These are phyloP conservation scores for Heliconius hermathena DNA, from an alignment of 1,140 invertebrate species.

Conservation along the genomic window DNA sequence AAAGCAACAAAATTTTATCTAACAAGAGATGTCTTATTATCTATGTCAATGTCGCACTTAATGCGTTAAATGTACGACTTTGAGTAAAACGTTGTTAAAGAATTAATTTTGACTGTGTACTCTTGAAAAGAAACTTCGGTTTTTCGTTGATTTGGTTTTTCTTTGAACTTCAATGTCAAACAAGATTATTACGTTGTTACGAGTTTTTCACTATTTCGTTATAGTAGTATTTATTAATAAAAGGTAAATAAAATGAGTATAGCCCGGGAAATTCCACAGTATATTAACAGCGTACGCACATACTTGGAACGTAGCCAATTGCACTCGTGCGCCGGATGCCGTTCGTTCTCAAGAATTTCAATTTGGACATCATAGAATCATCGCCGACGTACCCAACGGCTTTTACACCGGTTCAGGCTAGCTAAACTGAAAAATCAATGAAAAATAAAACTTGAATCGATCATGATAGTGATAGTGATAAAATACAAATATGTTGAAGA, in stretches of 20 bases:
- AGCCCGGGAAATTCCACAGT: slow-evolving; percentile 62
- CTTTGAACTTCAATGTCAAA: slow-evolving; percentile 51
- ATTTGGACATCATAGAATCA: slow-evolving; percentile 34
- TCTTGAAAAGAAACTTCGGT: background rate
- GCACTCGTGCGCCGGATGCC: slow-evolving; percentile 68
- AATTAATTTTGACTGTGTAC: slow-evolving; percentile 29
- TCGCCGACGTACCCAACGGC: slow-evolving; percentile 12
- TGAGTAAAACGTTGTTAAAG: slow-evolving; percentile 26
- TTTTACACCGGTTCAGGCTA: background rate
- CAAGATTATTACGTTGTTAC: slow-evolving; percentile 23
- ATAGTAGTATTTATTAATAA: slow-evolving; percentile 40
- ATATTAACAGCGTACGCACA: slow-evolving; percentile 60
- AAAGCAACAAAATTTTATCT: background rate
- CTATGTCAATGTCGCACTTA: slow-evolving; percentile 40
- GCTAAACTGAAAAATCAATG: background rate
- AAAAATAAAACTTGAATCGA: background rate
- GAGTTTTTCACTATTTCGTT: slow-evolving; percentile 40
- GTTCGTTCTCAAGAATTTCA: slow-evolving; percentile 57
- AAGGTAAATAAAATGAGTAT: slow-evolving; percentile 54
- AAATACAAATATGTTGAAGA: background rate
- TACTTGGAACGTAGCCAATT: slow-evolving; percentile 66
- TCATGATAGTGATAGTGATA: background rate
- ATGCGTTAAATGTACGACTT: slow-evolving; percentile 22
- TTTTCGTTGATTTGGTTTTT: slow-evolving; percentile 39
- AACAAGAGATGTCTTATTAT: background rate